Evolutionary conservation across 92 coral and sea anemone species (phyloP), one percentile per base, ranked within the genome.

Genomic region (Bergia sp.): DNA sequence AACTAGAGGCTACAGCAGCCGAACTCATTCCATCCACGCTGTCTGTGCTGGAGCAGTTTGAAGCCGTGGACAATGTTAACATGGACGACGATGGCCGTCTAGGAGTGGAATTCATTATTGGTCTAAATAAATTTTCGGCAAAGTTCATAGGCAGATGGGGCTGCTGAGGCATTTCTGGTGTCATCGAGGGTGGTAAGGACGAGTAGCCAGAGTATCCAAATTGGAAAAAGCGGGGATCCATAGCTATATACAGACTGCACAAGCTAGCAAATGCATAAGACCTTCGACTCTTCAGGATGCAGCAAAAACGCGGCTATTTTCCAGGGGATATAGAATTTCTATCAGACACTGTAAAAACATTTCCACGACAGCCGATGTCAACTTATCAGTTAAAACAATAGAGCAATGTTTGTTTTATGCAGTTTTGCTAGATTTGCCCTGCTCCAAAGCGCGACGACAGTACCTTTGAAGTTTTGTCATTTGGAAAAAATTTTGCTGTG

Each of bases 21-120:
- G 2, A 76, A 15, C 44, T 76, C 50, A 36, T 49, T 76, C 80
- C 53, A 76, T 41, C 80, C 44, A 49, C 80, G 29, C 80, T 76
- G 42, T 76, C 80, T 76, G 80, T 76, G 80, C 80, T 41, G 9
- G 53, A 47, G 53, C 53, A 47, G 53, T 47, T 47, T 76, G 80
- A 76, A 76, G 80, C 80, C 37, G 80, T 47, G 53, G 53, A 47
- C 53, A 47, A 47, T 47, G 53, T 47, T 47, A 9, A 47, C 66
- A 57, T 57, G 66, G 66, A 3, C 66, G 66, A 57, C 66, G 4
- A 57, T 57, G 66, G 4, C 66, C 4, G 66, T 55, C 0, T 55
- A 55, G 64, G 64, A 55, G 64, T 55, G 64, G 15, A 55, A 15
- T 55, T 55, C 64, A 55, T 57, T 57, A 57, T 1, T 57, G 66